Base-by-base conservation (phyloP, 2,113 vertebrate species). In the Corythoichthys haematopterus region DNA sequence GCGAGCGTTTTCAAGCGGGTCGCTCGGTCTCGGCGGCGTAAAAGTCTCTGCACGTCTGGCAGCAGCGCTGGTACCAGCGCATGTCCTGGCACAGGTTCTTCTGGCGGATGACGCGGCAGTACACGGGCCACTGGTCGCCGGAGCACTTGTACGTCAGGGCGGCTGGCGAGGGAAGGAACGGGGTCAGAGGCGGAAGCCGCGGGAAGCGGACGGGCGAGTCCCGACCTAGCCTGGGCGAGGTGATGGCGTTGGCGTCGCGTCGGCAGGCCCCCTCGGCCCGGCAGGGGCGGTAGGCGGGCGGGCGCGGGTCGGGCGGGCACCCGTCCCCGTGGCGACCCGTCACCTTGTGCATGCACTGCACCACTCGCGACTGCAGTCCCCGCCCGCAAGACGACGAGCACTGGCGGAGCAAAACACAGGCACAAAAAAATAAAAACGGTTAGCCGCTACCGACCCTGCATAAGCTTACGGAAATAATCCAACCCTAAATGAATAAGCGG, bases 291-390 rank as follows among this genome's bases (percentile, higher is more conserved):
- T 99, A 98, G 64, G 95, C 93, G 0, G 93, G 91, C 0, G 94
- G 97, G 75, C 96, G 97, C 12, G 88, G 82, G 13, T 90, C 84
- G 10, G 85, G 57, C 0, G 93, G 92, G 47, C 97, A 99, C 76
- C 96, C 93, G 0, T 78, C 95, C 71, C 97, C 96, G 0, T 99
- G 97, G 60, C 96, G 96, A 64, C 97, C 97, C 0, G 94, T 98
- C 62, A 97, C 92, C 69, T 90, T 94, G 89, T 99, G 97, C 97
- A 99, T 99, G 69, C 97, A 99, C 74, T 99, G 97, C 38, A 99
- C 97, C 83, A 98, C 97, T 0, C 97, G 91, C 1, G 97, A 98
- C 89, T 98, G 97, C 50, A 99, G 92, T 9, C 96, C 95, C 70
- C 92, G 95, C 46, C 97, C 97, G 10, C 97, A 99, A 12, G 95